Conservation (phyloP, 2,113 vertebrate genomes). For the Oceanodroma tethys region DNA sequence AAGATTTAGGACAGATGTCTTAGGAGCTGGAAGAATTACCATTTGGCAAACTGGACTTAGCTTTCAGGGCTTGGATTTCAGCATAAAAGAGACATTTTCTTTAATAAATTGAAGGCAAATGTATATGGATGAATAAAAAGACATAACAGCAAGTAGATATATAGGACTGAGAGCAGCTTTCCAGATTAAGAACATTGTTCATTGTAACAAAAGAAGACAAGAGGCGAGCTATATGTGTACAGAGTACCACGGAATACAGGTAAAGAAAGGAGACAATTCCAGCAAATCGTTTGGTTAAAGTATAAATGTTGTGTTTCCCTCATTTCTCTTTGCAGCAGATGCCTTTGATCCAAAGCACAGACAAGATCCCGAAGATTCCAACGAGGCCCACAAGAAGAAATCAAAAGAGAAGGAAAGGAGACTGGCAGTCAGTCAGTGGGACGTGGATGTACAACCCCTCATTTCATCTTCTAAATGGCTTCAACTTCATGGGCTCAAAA, state of each 20-base stretch:
- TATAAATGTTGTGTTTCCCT: not conserved
- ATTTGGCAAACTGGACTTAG: not conserved
- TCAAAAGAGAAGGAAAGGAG: not conserved
- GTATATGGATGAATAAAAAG: not conserved
- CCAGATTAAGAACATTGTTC: not conserved
- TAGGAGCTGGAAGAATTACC: not conserved
- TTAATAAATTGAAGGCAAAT: not conserved
- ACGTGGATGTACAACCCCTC: conserved; percentile 52
- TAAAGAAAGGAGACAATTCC: not conserved
- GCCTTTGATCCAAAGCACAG: not conserved
- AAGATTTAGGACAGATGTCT: not conserved
- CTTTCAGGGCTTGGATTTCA: not conserved
- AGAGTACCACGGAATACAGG: not conserved
- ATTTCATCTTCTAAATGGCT: conserved; percentile 79
- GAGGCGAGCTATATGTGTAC: not conserved
- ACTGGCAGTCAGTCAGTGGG: not conserved
- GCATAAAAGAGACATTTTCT: not conserved
- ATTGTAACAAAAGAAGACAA: not conserved
- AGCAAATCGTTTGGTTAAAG: not conserved
- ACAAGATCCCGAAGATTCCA: not conserved
- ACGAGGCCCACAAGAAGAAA: not conserved
- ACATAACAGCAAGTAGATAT: not conserved
- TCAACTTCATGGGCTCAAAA: conserved; percentile 74
- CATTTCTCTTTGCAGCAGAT: conserved; percentile 23
- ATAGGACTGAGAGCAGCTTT: not conserved